A percentile compares a stretch with the other conserved stretches of the same genome.
These are phyloP conservation scores for Conus betulinus DNA, from an alignment of 1,140 invertebrate species.

Conservation along the genomic window DNA sequence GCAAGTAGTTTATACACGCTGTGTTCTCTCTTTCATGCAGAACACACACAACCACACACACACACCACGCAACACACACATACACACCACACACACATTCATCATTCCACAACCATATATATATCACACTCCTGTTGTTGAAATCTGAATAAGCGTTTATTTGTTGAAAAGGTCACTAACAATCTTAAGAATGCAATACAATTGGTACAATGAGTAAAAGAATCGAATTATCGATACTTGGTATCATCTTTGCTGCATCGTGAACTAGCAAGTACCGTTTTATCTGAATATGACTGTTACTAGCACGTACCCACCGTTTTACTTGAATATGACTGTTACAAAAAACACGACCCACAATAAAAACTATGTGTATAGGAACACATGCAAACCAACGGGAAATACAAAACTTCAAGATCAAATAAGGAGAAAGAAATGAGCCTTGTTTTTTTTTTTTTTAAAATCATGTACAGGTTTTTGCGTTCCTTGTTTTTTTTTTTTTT, in stretches of 20 bases:
- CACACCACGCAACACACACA: too few species aligned
- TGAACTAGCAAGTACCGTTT: background rate
- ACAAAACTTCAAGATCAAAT: background rate
- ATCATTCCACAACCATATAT: too few species aligned
- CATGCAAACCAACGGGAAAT: background rate
- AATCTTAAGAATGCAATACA: conserved; percentile 6
- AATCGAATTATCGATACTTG: background rate
- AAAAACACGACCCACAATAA: background rate
- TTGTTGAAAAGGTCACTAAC: conserved; percentile 12
- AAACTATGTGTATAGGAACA: background rate
- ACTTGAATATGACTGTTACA: too few species aligned
- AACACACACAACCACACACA: background rate
- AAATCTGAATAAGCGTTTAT: conserved; percentile 21
- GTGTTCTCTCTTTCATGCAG: background rate
- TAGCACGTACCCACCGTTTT: too few species aligned
- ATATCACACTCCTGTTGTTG: background rate
- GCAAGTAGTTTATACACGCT: background rate
- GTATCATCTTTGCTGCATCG: background rate
- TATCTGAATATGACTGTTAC: background rate
- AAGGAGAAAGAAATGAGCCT: too few species aligned
- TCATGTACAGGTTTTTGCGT: too few species aligned
- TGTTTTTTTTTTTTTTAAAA: too few species aligned
- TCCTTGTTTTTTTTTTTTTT: too few species aligned
- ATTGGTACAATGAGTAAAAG: background rate
- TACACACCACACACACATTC: background rate